These are phyloP conservation scores for Neoitamus cyanurus DNA, from an alignment of 2,888 invertebrate genomes.

Conservation along the genomic window DNA sequence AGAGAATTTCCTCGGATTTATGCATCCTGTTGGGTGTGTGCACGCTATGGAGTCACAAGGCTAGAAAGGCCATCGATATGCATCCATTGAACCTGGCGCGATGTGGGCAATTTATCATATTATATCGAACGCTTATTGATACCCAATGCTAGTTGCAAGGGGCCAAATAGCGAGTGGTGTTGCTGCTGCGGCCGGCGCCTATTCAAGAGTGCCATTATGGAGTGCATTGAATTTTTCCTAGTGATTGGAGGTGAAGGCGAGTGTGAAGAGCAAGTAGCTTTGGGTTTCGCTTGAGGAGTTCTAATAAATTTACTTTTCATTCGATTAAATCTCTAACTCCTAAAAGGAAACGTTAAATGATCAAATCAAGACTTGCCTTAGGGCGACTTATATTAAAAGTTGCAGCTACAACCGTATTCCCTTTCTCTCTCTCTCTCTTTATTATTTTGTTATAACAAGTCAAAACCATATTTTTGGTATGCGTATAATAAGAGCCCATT, in stretches of 20 bases:
- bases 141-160: neutral
- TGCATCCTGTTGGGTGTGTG: slow-evolving; percentile 10
- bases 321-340: neutral
- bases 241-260: neutral
- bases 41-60: neutral
- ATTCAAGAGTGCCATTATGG: neutral
- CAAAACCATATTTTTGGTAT: too few species aligned
- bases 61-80: neutral
- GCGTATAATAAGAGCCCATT: too few species aligned
- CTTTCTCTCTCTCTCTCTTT: too few species aligned
- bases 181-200: neutral
- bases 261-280: neutral
- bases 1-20: neutral
- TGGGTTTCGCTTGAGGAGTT: neutral
- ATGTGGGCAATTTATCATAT: neutral
- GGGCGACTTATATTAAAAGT: neutral
- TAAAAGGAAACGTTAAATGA: neutral
- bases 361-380: neutral
- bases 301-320: neutral
- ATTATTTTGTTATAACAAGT: neutral
- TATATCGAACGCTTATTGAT: neutral
- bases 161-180: neutral
- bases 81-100: neutral
- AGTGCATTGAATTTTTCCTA: neutral
- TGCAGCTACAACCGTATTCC: neutral